Evolutionary conservation across 37 sponge, comb jelly and placozoan genomes (phyloP), one percentile per base, ranked within the genome.

Genomic region (Mnemiopsis leidyi): DNA sequence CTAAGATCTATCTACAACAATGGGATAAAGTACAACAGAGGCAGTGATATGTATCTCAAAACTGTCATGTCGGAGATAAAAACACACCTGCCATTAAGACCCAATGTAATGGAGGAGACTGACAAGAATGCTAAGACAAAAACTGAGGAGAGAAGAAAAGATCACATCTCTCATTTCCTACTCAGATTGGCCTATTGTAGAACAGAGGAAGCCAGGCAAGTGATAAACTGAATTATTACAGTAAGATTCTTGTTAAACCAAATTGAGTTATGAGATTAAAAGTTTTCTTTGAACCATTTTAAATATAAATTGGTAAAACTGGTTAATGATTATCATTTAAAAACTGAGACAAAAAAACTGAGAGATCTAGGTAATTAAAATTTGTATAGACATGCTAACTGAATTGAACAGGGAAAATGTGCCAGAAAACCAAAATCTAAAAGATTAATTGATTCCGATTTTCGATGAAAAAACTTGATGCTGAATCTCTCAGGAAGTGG

Each of bases 121-220:
- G 71, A 94, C 73, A 94, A 35, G 0, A 24, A 67, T 30, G 61
- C 31, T 0, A 1, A 93, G 23, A n/a, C 68, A 32, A 2, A 69
- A 32, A 31, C 32, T 32, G 93, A 83, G 20, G 95, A 96, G 68
- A 76, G 94, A 32, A 93, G 95, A 36, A 96, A 92, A 30, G 98
- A 98, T 82, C 95, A 96, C 92, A 94, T 98, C 69, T 97, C 98
- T 0, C 98, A 98, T 82, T 98, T 94, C 93, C 96, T 98, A 67
- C 94, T 98, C n/a, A 92, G 98, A 33, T 94, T 98, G 31, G 97
- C 98, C 30, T 97, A 95, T 83, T 97, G 96, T 35, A 82, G 94
- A 82, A 95, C 95, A 13, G 90, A 85, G 90, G 90, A 85, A 23
- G 90, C 90, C 61, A 38, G 90, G 61, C 24, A 37, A 28, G 61